phyloP scores from a whole-genome alignment of 2,113 vertebrate species.

The Microtus oregoni region DNA sequence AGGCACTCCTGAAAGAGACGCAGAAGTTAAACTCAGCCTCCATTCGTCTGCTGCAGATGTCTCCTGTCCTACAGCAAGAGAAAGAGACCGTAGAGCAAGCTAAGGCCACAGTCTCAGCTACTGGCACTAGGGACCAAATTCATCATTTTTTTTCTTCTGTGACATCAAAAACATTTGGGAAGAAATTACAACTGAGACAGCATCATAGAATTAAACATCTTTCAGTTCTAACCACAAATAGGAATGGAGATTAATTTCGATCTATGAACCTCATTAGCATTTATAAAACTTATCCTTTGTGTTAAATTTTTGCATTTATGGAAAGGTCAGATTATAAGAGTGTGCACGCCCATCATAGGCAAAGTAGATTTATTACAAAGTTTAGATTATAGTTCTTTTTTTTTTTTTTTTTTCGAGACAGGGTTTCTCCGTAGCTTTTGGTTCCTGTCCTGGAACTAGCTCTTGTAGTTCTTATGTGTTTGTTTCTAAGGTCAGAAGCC shows the following conservation, averaged over 20 bases:
- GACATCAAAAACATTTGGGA: conserved; percentile 29
- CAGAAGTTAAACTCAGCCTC: conserved; percentile 60
- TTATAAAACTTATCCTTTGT: conserved; percentile 45
- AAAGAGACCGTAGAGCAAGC: background rate
- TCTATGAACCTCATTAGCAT: background rate
- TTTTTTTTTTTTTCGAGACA: too few species aligned
- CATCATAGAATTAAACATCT: conserved; percentile 32
- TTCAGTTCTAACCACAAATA: background rate
- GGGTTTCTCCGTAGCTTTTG: too few species aligned
- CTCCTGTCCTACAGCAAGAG: background rate
- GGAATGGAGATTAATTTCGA: conserved; percentile 28
- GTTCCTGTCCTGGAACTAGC: too few species aligned
- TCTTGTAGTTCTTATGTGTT: background rate
- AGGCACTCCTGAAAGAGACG: conserved; percentile 93
- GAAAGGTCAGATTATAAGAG: background rate
- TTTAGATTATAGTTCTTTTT: background rate
- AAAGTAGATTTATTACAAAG: conserved; percentile 44
- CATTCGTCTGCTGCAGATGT: background rate
- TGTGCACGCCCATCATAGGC: background rate
- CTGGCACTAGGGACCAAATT: background rate
- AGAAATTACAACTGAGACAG: conserved; percentile 37
- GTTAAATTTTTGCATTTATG: background rate
- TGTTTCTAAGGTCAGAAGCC: background rate
- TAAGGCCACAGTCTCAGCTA: background rate
- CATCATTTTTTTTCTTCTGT: background rate